Evolutionary conservation across 2,797 vertebrate genomes (phyloP).

Genomic region (Ceyx erithaca): DNA sequence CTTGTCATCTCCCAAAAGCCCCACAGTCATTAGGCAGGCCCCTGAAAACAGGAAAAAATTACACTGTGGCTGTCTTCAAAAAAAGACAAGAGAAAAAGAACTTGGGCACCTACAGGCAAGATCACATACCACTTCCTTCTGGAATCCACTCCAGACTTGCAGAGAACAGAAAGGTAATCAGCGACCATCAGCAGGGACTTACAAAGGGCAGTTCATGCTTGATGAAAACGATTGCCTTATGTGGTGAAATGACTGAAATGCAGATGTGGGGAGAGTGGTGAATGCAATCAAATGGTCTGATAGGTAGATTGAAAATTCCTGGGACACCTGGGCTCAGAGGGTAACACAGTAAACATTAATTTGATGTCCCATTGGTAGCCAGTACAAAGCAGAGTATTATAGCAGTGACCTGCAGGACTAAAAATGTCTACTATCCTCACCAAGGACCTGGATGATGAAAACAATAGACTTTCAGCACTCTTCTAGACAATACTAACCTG

Average conservation of each 20-base stretch:
- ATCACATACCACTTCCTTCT: constrained; percentile 10
- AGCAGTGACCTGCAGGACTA: not conserved
- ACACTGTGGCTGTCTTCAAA: not conserved
- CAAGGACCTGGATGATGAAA: not conserved
- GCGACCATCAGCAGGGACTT: not conserved
- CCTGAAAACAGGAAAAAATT: not conserved
- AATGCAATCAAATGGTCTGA: constrained; percentile 15
- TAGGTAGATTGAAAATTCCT: not conserved
- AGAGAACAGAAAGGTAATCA: constrained; percentile 15
- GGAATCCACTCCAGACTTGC: not conserved
- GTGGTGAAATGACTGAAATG: not conserved
- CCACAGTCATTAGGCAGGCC: not conserved
- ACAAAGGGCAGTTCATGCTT: not conserved
- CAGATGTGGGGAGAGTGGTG: not conserved
- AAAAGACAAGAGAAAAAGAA: not conserved
- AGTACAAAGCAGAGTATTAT: not conserved
- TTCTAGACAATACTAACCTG: not conserved
- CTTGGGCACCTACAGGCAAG: not conserved
- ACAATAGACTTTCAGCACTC: not conserved
- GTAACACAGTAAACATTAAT: not conserved
- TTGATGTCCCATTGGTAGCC: not conserved
- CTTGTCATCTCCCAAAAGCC: not conserved
- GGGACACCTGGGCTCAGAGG: not conserved
- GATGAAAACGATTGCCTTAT: not conserved
- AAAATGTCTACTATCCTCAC: not conserved